A percentile compares a stretch with the other conserved stretches of the same genome.
Conservation (phyloP, 1,140 invertebrate species). For the Atta colombica region DNA sequence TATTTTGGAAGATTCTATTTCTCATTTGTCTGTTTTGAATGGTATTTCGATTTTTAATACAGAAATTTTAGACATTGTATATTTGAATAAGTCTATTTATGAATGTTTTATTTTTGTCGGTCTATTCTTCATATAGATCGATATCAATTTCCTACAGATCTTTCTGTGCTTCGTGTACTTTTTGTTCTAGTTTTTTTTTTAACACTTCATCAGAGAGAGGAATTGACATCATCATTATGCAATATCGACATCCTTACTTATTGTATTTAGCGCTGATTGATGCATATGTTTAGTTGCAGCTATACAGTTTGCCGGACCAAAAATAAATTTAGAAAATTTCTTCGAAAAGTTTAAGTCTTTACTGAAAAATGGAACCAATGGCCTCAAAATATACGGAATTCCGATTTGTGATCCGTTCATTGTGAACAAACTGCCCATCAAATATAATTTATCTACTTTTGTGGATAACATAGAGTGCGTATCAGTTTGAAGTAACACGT, state of each 20-base stretch:
- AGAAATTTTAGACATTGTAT: not conserved
- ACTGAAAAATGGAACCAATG: constrained; percentile 4
- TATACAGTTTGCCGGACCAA: fast-evolving
- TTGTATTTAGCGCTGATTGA: not conserved
- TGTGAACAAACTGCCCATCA: not conserved
- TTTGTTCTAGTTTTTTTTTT: not conserved
- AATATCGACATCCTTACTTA: not conserved
- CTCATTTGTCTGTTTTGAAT: not conserved
- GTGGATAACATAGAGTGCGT: constrained; percentile 39
- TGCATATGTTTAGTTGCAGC: not conserved
- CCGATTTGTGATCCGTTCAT: constrained; percentile 65
- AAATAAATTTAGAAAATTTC: not conserved
- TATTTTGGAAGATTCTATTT: constrained; percentile 9
- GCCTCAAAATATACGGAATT: not conserved
- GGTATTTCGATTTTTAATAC: not conserved
- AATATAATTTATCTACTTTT: not conserved
- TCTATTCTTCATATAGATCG: not conserved
- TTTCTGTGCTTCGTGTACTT: not conserved
- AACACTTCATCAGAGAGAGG: not conserved
- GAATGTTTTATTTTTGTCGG: not conserved
- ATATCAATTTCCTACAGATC: not conserved
- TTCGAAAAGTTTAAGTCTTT: constrained; percentile 40
- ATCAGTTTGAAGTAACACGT: not conserved
- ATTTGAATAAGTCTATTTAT: constrained; percentile 9
- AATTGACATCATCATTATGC: not conserved